These are phyloP conservation scores for Onychorhynchus coronatus DNA, from an alignment of 2,113 vertebrate genomes.

Conservation along the genomic window DNA sequence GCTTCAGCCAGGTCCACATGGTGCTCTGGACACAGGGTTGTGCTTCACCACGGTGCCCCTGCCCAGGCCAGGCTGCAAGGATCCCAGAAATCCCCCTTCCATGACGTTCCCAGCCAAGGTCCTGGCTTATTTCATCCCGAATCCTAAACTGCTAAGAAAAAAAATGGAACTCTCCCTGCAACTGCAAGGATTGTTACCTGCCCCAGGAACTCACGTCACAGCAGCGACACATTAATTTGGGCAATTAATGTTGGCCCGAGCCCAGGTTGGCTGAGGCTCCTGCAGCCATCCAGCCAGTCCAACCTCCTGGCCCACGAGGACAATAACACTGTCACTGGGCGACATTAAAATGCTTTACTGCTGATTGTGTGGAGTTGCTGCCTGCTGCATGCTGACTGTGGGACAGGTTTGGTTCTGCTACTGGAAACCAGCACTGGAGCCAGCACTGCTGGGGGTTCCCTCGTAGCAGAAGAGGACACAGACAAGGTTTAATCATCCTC, in stretches of 20 bases:
- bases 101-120: background rate
- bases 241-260: fast-evolving
- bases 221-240: fast-evolving
- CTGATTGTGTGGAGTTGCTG: background rate
- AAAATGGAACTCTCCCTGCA: background rate
- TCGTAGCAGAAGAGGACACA: background rate
- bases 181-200: background rate
- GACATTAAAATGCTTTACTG: background rate
- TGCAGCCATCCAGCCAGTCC: background rate
- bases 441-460: background rate
- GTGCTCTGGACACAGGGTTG: background rate
- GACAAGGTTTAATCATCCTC: too few relatives aligned
- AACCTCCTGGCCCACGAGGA: background rate
- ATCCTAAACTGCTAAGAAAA: background rate
- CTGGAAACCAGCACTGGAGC: background rate
- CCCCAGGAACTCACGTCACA: background rate
- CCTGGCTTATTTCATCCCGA: background rate
- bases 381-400: background rate
- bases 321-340: background rate
- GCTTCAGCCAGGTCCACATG: background rate
- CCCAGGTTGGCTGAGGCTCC: background rate
- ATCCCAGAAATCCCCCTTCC: background rate
- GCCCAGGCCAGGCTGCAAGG: background rate
- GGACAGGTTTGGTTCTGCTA: background rate
- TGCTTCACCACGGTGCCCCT: background rate